Evolutionary conservation across 92 coral and sea anemone genomes (phyloP).

Genomic region (Umimayanthus chanpuru): DNA sequence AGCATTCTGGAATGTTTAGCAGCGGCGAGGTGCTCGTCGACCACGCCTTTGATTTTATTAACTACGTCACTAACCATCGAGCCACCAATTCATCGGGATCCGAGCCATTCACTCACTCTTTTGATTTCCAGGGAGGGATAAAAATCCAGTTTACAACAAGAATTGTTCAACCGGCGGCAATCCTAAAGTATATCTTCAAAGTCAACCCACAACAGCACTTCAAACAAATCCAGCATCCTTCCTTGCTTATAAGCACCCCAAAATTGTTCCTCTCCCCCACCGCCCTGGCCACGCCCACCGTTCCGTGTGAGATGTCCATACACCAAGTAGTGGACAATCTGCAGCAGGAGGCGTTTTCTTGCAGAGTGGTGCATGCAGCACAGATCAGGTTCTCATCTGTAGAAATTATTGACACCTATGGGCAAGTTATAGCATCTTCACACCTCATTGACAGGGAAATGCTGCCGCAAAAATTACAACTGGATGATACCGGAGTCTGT

Average conservation of each 20-base stretch:
- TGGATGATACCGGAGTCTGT: slow-evolving; percentile 32
- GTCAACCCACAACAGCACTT: slow-evolving; percentile 48
- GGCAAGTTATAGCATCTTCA: slow-evolving; percentile 62
- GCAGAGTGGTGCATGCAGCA: slow-evolving; percentile 77
- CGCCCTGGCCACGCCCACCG: slow-evolving; percentile 44
- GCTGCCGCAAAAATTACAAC: slow-evolving; percentile 60
- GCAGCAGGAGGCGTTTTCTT: slow-evolving; percentile 47
- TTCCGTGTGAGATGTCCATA: slow-evolving; percentile 54
- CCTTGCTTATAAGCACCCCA: slow-evolving; percentile 54
- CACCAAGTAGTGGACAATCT: slow-evolving; percentile 52
- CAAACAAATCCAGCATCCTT: slow-evolving; percentile 35
- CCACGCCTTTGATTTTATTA: slow-evolving; percentile 1
- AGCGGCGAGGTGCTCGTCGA: slow-evolving; percentile 26
- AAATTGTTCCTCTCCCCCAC: slow-evolving; percentile 57
- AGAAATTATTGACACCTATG: slow-evolving; percentile 61
- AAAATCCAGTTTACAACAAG: slow-evolving; percentile 50
- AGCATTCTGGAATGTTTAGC: slow-evolving; percentile 26
- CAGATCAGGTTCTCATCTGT: slow-evolving; percentile 67
- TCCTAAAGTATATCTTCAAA: slow-evolving; percentile 42
- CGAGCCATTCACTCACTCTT: slow-evolving; percentile 39
- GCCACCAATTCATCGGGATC: slow-evolving; percentile 2
- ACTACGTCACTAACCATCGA: slow-evolving; percentile 14
- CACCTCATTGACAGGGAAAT: slow-evolving; percentile 67
- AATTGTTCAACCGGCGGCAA: slow-evolving; percentile 34
- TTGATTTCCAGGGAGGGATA: slow-evolving; percentile 5